phyloP scores from a whole-genome alignment of 1,140 invertebrate genomes.

The Sinella curviseta region DNA sequence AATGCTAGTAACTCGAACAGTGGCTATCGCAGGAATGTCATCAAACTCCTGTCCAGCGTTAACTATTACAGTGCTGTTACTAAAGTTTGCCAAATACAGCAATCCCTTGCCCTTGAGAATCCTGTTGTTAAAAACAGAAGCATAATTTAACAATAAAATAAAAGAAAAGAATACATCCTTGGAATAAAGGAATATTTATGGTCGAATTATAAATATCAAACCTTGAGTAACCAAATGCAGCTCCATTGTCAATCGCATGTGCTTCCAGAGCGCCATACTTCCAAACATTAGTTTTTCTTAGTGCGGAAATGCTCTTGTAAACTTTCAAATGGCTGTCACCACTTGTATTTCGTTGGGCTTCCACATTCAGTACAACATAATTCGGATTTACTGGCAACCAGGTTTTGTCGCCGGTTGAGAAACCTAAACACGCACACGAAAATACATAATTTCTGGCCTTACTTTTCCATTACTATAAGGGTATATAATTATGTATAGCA shows the following conservation, averaged over 20 bases:
- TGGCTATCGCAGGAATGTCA: background rate
- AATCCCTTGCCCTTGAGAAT: background rate
- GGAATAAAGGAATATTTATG: no score
- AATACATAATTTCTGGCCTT: background rate
- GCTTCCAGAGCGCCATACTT: constrained; percentile 29
- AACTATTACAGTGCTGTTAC: background rate
- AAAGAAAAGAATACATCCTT: background rate
- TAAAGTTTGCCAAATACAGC: background rate
- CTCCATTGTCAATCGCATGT: background rate
- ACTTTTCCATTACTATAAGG: no score
- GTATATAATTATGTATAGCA: no score
- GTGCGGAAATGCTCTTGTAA: constrained; percentile 55
- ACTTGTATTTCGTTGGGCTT: constrained; percentile 53
- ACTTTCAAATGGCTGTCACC: constrained; percentile 47
- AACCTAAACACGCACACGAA: constrained; percentile 54
- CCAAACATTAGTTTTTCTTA: constrained; percentile 33
- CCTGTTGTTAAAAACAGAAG: no score
- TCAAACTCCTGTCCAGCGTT: background rate
- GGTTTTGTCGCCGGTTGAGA: constrained; percentile 62
- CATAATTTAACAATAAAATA: background rate
- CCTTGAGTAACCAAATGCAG: constrained; percentile 29
- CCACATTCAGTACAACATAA: constrained; percentile 60
- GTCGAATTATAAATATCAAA: constrained; percentile 13
- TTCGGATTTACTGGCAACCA: constrained; percentile 69
- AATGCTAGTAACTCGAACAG: background rate